These are phyloP conservation scores for Drosophila simulans DNA, from an alignment of 1,140 invertebrate species.

Conservation along the genomic window DNA sequence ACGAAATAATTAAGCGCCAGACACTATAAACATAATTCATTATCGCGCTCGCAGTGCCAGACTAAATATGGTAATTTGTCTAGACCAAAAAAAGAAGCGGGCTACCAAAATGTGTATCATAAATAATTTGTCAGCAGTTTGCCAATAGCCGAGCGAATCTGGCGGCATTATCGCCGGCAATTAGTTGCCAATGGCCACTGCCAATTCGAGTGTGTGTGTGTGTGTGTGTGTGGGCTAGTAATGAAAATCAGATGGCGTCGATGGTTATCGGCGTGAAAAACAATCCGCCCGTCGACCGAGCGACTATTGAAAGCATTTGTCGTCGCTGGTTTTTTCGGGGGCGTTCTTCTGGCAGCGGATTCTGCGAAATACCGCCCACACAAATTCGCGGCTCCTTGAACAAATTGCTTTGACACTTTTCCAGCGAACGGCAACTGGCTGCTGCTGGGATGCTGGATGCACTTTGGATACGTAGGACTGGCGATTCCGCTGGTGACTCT, in stretches of 20 bases:
- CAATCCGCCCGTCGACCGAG: conserved; percentile 38
- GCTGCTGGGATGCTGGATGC: no score
- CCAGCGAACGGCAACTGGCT: conserved; percentile 39
- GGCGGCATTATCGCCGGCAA: conserved; percentile 62
- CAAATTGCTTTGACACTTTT: conserved; percentile 73
- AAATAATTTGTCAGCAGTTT: conserved; percentile 80
- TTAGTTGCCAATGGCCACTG: conserved; percentile 66
- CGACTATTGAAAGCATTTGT: conserved; percentile 76
- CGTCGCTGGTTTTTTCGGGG: conserved; percentile 62
- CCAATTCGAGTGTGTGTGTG: conserved; percentile 34
- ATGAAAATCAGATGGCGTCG: conserved; percentile 41
- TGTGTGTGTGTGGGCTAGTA: conserved; percentile 23
- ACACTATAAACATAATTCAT: conserved; percentile 61
- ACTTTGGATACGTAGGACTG: neutral
- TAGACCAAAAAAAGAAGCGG: conserved; percentile 38
- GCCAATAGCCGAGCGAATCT: conserved; percentile 29
- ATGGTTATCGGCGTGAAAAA: conserved; percentile 65
- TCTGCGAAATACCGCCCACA: conserved; percentile 58
- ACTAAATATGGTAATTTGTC: conserved; percentile 54
- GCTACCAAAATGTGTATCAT: conserved; percentile 54
- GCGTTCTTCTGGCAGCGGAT: conserved; percentile 27
- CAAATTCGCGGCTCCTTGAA: conserved; percentile 44
- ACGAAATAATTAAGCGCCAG: conserved; percentile 40
- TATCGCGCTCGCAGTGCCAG: conserved; percentile 48
- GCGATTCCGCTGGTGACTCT: neutral